Base-by-base conservation (phyloP, 2,113 vertebrate genomes). In the Sturnus vulgaris region DNA sequence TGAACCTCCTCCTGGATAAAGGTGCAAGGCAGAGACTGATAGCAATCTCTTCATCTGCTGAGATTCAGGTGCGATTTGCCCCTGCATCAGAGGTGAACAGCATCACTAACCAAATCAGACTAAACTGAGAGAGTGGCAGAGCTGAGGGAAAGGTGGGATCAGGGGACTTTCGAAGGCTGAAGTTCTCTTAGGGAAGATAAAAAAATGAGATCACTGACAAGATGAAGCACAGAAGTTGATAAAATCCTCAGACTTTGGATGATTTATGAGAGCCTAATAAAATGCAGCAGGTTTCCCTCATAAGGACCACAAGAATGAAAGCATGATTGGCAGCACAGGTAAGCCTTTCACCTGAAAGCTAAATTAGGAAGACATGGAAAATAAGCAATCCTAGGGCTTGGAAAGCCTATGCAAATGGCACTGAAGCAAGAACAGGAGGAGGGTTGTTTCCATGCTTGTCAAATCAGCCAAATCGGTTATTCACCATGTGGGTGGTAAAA, bases 181-280 rank as follows among this genome's bases (percentile, higher is more conserved):
- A 77, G 50, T 84, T 93, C 65, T 94, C 50, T 72, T 59, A 53
- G 88, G 0, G 8, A 65, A 88, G 61, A 94, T 86, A 52, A 93
- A 94, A 94, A 39, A 50, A 42, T 55, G 50, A 90, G 39, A 83
- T 93, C 80, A 78, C 50, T 60, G 80, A 92, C 56, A 75, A 70
- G 82, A 88, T 47, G 52, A 90, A 90, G 56, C 3, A 1, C 24
- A 52, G 46, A 76, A 81, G 35, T 13, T 83, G 75, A 71, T 93
- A 80, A 93, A 90, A 83, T 73, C 50, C 76, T 96, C 39, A 83
- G 68, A 55, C 52, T 90, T 59, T 2, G 21, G 50, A 88, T 83
- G 82, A 61, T 90, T 86, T 86, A 69, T 35, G 21, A 25, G 50
- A 93, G 42, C 35, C 55, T 92, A 35, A 88, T 86, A 73, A 77